Evolutionary conservation across 2,797 vertebrate species (phyloP).

Genomic region (Spheniscus humboldti): DNA sequence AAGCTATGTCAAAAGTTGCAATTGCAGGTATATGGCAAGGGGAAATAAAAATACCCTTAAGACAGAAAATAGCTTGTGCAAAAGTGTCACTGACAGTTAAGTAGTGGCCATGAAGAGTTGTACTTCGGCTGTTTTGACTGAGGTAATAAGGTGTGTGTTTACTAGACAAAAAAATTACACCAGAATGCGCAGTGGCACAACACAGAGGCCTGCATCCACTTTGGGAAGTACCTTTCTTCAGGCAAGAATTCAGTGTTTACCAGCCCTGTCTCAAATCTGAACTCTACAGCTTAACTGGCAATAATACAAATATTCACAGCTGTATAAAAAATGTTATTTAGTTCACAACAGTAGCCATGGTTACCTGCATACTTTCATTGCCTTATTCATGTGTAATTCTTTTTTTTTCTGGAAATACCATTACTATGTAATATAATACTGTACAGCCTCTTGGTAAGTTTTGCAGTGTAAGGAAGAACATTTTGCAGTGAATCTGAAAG

Average conservation of each 20-base stretch:
- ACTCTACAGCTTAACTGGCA: conserved; percentile 65
- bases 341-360: conserved; percentile 77
- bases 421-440: conserved; percentile 70
- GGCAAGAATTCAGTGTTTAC: conserved; percentile 47
- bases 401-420: conserved; percentile 75
- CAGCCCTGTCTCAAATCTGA: conserved; percentile 49
- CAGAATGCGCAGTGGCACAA: background rate
- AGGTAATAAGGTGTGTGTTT: background rate
- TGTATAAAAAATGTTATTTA: conserved; percentile 76
- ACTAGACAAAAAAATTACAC: background rate
- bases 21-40: background rate
- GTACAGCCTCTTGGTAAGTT: conserved; percentile 28
- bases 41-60: background rate
- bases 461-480: conserved; percentile 4
- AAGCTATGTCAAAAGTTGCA: background rate
- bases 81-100: background rate
- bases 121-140: background rate
- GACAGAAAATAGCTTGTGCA: background rate
- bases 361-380: conserved; percentile 77
- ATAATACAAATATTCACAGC: conserved; percentile 70
- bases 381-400: conserved; percentile 71
- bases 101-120: background rate
- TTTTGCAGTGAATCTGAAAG: conserved; percentile 33
- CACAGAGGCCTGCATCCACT: background rate
- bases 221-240: conserved; percentile 53